These are phyloP conservation scores for Eilema depressum DNA, from an alignment of 2,888 invertebrate genomes.

Conservation along the genomic window DNA sequence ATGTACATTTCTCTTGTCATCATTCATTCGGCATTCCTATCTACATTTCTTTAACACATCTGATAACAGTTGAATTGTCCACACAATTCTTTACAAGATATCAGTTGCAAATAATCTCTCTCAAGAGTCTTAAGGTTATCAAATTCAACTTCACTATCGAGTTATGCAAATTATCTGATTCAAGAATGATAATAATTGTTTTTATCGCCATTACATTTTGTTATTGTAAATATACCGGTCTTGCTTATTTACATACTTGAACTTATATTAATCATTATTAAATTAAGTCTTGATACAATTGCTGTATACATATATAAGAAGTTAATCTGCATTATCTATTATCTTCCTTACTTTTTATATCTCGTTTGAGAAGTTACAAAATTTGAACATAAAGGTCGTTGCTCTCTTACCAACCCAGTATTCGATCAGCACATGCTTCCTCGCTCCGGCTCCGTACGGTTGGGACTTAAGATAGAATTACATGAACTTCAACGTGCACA, in stretches of 20 bases:
- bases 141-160: not conserved
- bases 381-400: not conserved
- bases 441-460: not conserved
- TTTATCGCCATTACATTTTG: not conserved
- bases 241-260: slow-evolving; percentile 1
- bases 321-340: not conserved
- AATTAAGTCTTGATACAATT: not conserved
- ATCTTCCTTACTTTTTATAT: not conserved
- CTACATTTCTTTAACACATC: not conserved
- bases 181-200: not conserved
- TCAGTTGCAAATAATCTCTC: slow-evolving; percentile 4
- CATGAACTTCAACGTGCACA: not conserved
- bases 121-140: slow-evolving; percentile 1
- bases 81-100: not conserved
- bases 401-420: not conserved
- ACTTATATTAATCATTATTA: not conserved
- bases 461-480: not conserved
- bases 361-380: not conserved
- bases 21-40: not conserved
- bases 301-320: not conserved
- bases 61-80: not conserved
- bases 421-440: not conserved
- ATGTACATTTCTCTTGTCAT: not conserved
- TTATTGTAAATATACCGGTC: not conserved
- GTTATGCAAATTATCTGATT: not conserved